Percentiles rank a stretch among this genome's conserved stretches.
Conservation (phyloP, 1,140 invertebrate species). For the Trichogramma pretiosum region DNA sequence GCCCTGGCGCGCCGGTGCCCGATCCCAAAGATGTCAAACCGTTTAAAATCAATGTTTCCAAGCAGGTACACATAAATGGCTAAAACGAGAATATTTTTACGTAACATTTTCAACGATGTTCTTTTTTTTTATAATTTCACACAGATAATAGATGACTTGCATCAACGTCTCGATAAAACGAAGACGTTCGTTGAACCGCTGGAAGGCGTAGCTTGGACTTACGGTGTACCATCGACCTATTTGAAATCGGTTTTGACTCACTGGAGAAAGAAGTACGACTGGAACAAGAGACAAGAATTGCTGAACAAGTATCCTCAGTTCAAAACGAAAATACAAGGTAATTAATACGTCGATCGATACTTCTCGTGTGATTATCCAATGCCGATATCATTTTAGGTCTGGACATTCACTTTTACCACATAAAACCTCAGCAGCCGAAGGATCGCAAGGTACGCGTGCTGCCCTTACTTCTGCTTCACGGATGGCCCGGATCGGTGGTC, state of each 20-base stretch:
- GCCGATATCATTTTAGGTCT: conserved; percentile 46
- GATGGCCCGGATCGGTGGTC: conserved; percentile 83
- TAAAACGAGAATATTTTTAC: no score
- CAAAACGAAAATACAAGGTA: conserved; percentile 56
- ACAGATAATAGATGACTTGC: conserved; percentile 39
- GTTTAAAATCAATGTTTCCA: conserved; percentile 8
- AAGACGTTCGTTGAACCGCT: conserved; percentile 46
- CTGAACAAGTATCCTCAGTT: conserved; percentile 69
- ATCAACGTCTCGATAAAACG: conserved; percentile 33
- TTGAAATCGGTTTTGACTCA: conserved; percentile 56
- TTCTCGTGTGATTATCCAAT: background rate
- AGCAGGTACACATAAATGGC: no score
- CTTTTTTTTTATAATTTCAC: conserved; percentile 5
- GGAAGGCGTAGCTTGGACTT: conserved; percentile 52
- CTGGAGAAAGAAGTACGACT: conserved; percentile 67
- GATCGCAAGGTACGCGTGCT: conserved; percentile 49
- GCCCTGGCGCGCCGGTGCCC: background rate
- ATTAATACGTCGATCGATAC: conserved; percentile 33
- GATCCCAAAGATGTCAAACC: background rate
- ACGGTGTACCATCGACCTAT: conserved; percentile 59
- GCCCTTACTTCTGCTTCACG: conserved; percentile 71
- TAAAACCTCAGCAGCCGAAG: conserved; percentile 48
- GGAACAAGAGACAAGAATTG: conserved; percentile 53
- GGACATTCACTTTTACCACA: conserved; percentile 59
- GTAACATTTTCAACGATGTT: background rate